Conservation (phyloP, 2,888 invertebrate species). For the Cryptophagus acutangulus region DNA sequence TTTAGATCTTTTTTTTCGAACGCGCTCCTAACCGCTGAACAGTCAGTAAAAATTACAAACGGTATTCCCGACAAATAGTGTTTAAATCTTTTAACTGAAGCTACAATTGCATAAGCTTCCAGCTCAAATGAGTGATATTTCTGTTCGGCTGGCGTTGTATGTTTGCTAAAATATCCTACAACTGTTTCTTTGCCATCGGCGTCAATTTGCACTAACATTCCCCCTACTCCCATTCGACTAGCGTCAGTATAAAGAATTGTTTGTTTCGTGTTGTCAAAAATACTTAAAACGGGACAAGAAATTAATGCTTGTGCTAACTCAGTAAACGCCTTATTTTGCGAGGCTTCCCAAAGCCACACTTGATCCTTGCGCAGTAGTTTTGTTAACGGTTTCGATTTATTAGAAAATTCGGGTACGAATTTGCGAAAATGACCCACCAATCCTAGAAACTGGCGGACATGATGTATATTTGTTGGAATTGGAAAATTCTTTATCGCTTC, state of each 20-base stretch:
- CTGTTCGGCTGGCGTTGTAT: constrained; percentile 28
- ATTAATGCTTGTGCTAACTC: too few relatives aligned
- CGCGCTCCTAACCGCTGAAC: constrained; percentile 14
- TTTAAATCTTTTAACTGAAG: constrained; percentile 27
- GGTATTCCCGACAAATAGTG: constrained; percentile 26
- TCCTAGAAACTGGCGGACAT: too few relatives aligned
- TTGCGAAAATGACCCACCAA: too few relatives aligned
- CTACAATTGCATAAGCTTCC: constrained; percentile 36
- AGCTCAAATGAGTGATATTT: constrained; percentile 33
- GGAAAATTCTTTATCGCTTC: constrained; percentile 14
- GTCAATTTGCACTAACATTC: constrained; percentile 16
- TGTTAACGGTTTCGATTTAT: too few relatives aligned
- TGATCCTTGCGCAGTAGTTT: too few relatives aligned
- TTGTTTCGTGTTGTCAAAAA: too few relatives aligned
- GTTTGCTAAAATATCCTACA: constrained; percentile 30
- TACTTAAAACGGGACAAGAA: too few relatives aligned
- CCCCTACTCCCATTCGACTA: constrained; percentile 16
- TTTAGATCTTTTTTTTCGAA: constrained; percentile 18
- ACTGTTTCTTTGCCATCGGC: constrained; percentile 10
- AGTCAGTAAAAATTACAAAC: constrained; percentile 34
- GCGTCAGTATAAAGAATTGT: too few relatives aligned
- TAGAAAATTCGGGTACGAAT: too few relatives aligned
- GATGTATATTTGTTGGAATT: constrained; percentile 10
- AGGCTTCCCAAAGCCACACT: too few relatives aligned
- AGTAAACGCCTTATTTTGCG: too few relatives aligned